A percentile compares a stretch with the other conserved stretches of the same genome.
These are phyloP conservation scores for Corythornis cristatus DNA, from an alignment of 2,113 vertebrate genomes.

Conservation along the genomic window DNA sequence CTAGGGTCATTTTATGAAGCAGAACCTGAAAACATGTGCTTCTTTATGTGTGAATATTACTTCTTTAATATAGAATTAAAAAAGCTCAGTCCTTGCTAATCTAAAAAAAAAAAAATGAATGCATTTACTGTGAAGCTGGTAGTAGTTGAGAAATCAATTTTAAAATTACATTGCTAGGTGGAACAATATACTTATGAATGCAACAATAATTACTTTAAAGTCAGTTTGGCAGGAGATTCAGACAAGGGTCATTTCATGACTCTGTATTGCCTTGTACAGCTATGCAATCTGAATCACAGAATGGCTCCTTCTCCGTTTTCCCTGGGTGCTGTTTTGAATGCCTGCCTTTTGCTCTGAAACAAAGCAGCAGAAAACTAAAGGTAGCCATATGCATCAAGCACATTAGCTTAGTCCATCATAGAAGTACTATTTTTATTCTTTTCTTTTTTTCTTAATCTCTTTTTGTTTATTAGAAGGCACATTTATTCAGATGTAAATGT, in stretches of 20 bases:
- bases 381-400: accelerated
- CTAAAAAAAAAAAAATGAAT: neutral
- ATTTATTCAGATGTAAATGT: neutral
- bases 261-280: neutral
- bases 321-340: neutral
- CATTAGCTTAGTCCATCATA: neutral
- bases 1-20: neutral
- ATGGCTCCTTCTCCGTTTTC: neutral
- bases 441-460: neutral
- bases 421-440: neutral
- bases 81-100: neutral
- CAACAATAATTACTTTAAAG: neutral
- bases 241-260: neutral
- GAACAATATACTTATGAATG: neutral
- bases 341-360: neutral
- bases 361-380: neutral
- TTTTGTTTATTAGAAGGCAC: neutral
- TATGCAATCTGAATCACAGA: neutral
- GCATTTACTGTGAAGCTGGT: neutral
- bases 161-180: neutral
- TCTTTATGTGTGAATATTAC: neutral
- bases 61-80: neutral
- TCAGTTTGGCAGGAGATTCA: neutral
- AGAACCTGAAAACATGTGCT: neutral
- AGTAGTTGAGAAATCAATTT: neutral